phyloP scores from a whole-genome alignment of 2,113 vertebrate genomes.

The Rhinoptilus africanus region DNA sequence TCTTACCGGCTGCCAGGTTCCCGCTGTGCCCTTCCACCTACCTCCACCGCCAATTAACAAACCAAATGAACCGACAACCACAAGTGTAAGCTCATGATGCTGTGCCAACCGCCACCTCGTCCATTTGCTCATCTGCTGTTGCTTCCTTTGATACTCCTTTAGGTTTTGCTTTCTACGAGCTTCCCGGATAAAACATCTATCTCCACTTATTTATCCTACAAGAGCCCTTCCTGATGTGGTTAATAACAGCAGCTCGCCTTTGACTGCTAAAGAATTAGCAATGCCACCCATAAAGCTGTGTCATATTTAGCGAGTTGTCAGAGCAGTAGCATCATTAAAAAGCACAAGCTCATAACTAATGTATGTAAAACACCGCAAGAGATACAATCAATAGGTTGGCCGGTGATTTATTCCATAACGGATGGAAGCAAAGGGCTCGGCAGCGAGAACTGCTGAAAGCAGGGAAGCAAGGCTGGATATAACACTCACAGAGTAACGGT shows the following conservation, averaged over 20 bases:
- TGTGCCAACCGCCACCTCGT: neutral
- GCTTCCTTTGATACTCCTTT: neutral
- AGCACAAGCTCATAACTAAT: slow-evolving; percentile 49
- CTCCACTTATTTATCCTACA: neutral
- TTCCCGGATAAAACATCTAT: neutral
- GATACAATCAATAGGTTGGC: slow-evolving; percentile 17
- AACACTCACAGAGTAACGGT: rapidly evolving
- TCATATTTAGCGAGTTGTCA: slow-evolving; percentile 52
- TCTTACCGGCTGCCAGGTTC: neutral
- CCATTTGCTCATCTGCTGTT: neutral
- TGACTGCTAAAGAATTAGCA: neutral
- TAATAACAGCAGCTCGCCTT: slow-evolving; percentile 30
- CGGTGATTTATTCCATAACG: slow-evolving; percentile 40
- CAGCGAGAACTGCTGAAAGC: neutral
- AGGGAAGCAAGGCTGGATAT: neutral
- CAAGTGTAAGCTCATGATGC: neutral
- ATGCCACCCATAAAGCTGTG: slow-evolving; percentile 33
- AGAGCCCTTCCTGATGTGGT: neutral
- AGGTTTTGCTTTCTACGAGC: neutral
- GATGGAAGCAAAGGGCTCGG: slow-evolving; percentile 17
- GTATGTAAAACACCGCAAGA: slow-evolving; percentile 9
- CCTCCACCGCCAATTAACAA: slow-evolving; percentile 6
- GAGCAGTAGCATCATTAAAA: slow-evolving; percentile 51
- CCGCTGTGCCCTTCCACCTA: neutral
- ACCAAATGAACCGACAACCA: slow-evolving; percentile 1